A percentile compares a stretch with the other conserved stretches of the same genome.
These are phyloP conservation scores for Microcebus lehilahytsara DNA, from an alignment of 2,113 vertebrate genomes.

Conservation along the genomic window DNA sequence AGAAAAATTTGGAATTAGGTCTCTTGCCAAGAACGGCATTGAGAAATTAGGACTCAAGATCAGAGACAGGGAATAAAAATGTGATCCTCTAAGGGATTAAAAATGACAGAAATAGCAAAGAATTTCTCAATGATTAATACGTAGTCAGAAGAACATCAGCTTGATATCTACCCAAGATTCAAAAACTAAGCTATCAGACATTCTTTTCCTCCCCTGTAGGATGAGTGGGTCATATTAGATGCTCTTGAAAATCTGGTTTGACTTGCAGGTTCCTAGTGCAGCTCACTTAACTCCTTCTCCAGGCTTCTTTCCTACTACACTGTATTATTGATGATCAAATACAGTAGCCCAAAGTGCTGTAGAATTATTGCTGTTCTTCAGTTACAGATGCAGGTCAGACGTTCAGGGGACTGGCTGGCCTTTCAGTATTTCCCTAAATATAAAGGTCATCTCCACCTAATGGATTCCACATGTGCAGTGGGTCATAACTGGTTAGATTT, in stretches of 20 bases:
- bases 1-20: background rate
- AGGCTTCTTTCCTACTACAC: background rate
- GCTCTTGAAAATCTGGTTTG: background rate
- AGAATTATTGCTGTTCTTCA: constrained; percentile 2
- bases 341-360: background rate
- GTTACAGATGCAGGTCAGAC: constrained; percentile 20
- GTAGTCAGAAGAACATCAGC: background rate
- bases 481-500: background rate
- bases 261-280: background rate
- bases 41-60: constrained; percentile 22
- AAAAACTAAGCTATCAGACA: background rate
- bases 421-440: constrained; percentile 8
- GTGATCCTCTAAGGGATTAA: background rate
- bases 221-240: background rate
- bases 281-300: background rate
- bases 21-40: background rate
- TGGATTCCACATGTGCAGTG: constrained; percentile 39
- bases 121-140: background rate
- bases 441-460: constrained; percentile 26
- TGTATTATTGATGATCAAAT: background rate
- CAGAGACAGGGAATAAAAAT: background rate
- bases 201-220: background rate
- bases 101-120: background rate
- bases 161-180: background rate
- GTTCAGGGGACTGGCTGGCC: constrained; percentile 19